Evolutionary conservation across 2,113 vertebrate species (phyloP).

Genomic region (Xiphophorus maculatus): DNA sequence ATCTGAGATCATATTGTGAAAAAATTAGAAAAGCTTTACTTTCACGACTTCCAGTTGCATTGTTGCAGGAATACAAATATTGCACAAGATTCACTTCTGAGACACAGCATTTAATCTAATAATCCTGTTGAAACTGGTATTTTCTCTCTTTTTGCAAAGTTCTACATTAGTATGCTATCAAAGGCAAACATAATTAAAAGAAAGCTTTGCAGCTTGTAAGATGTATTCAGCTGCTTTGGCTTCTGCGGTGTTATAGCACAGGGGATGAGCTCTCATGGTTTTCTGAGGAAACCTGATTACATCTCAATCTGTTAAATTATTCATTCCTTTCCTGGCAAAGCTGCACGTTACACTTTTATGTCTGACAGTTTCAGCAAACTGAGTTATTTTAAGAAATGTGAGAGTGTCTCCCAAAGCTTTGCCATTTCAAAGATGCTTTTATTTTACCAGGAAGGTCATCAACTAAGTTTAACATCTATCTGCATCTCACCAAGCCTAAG

Average conservation of each 20-base stretch:
- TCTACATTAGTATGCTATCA: no score
- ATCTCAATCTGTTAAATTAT: constrained; percentile 28
- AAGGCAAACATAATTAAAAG: background rate
- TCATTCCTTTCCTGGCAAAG: background rate
- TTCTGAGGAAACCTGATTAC: constrained; percentile 17
- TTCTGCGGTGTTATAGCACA: background rate
- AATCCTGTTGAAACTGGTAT: no score
- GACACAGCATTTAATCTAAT: no score
- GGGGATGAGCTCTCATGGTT: background rate
- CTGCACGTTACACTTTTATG: constrained; percentile 12
- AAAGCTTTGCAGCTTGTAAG: background rate
- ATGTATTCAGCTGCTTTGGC: background rate
- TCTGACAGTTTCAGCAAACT: background rate
- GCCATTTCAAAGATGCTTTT: background rate
- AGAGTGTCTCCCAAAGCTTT: background rate
- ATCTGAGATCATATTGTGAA: no score
- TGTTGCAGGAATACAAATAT: no score
- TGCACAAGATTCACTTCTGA: no score
- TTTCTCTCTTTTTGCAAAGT: no score
- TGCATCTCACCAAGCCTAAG: no score
- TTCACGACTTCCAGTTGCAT: no score
- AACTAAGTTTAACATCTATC: background rate
- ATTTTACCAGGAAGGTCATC: background rate
- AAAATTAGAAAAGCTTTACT: no score
- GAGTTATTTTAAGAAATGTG: background rate